Evolutionary conservation across 2,888 invertebrate genomes (phyloP).

Genomic region (Calephelis perditalis): DNA sequence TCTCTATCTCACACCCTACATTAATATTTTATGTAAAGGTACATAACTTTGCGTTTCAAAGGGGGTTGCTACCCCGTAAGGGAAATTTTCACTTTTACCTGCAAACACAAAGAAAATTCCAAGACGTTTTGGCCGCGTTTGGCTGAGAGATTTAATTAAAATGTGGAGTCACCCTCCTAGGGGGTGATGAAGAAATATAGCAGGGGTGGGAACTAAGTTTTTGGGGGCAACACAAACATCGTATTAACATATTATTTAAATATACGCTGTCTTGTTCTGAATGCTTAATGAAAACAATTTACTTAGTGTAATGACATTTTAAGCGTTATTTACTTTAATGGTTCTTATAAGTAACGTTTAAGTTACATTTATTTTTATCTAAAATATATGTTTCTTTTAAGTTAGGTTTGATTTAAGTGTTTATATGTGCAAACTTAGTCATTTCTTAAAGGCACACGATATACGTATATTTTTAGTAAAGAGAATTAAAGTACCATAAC

Average conservation of each 20-base stretch:
- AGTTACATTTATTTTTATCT: background rate
- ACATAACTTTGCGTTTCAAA: slow-evolving; percentile 10
- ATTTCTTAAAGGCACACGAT: too few species aligned
- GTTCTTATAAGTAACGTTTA: background rate
- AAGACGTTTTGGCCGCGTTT: slow-evolving; percentile 37
- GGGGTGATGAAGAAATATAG: slow-evolving; percentile 31
- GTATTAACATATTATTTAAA: slow-evolving; percentile 75
- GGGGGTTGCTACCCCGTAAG: background rate
- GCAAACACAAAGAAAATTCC: slow-evolving; percentile 64
- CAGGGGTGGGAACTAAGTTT: slow-evolving; percentile 48
- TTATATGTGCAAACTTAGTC: too few species aligned
- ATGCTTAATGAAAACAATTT: slow-evolving; percentile 14
- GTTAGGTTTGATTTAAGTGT: too few species aligned
- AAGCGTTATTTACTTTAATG: slow-evolving; percentile 10
- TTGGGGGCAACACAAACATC: slow-evolving; percentile 63
- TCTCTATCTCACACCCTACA: slow-evolving; percentile 1
- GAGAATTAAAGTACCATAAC: too few species aligned
- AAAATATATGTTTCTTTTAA: background rate
- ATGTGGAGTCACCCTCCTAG: slow-evolving; percentile 40
- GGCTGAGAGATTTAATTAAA: slow-evolving; percentile 72
- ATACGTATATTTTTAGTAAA: too few species aligned
- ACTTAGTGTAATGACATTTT: slow-evolving; percentile 13
- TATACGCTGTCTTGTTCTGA: slow-evolving; percentile 35
- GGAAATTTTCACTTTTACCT: slow-evolving; percentile 34
- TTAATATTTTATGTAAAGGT: slow-evolving; percentile 11